phyloP scores from a whole-genome alignment of 2,888 invertebrate genomes.

The Adineta ricciae region DNA sequence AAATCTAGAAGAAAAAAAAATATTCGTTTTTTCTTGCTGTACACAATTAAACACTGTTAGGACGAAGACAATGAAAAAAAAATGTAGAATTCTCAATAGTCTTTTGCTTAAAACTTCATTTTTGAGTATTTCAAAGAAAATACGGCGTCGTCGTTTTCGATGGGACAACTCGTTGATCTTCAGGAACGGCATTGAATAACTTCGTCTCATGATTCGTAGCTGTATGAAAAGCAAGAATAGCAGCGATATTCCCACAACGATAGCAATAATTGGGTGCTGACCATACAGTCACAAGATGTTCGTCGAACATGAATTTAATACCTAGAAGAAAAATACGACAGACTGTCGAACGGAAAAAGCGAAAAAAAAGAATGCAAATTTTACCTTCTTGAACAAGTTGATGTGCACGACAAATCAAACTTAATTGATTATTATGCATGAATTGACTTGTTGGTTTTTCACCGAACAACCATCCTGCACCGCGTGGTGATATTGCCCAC shows the following conservation, averaged over 20 bases:
- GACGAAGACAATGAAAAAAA: neutral
- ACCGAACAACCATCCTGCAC: conserved; percentile 95
- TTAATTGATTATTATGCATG: conserved; percentile 79
- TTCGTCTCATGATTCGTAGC: conserved; percentile 64
- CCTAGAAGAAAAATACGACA: neutral
- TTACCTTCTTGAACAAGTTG: conserved; percentile 95
- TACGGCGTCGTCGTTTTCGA: conserved; percentile 32
- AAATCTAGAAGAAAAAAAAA: neutral
- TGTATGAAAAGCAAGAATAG: conserved; percentile 74
- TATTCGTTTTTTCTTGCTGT: neutral
- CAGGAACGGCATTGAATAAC: conserved; percentile 88
- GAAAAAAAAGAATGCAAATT: neutral
- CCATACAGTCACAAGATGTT: conserved; percentile 90
- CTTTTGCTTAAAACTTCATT: too few relatives aligned
- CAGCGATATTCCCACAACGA: conserved; percentile 93
- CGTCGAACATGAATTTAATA: conserved; percentile 87
- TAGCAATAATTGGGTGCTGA: conserved; percentile 99
- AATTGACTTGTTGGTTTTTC: conserved; percentile 79
- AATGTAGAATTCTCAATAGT: neutral
- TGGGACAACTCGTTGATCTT: conserved; percentile 61
- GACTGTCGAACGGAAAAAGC: too few relatives aligned
- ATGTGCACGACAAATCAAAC: conserved; percentile 91
- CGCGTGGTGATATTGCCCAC: conserved; percentile 85
- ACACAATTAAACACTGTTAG: neutral
- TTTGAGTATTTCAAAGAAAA: conserved; percentile 22